These are phyloP conservation scores for Drosophila formosana DNA, from an alignment of 2,888 invertebrate genomes.

Conservation along the genomic window DNA sequence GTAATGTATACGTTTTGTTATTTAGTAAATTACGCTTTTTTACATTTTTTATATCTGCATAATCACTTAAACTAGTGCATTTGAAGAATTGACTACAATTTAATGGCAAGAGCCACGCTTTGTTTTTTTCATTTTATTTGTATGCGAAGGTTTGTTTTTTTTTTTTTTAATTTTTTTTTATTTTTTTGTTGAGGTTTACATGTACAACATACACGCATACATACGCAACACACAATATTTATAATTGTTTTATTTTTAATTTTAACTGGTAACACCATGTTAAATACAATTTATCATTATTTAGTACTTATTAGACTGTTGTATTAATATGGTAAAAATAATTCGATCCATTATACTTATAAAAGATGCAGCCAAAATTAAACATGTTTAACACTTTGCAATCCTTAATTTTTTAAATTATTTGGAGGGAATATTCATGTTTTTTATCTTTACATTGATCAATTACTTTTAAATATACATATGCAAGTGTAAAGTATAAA, in stretches of 20 bases:
- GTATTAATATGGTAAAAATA: slow-evolving; percentile 53
- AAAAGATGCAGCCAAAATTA: slow-evolving; percentile 62
- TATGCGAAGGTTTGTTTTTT: neutral
- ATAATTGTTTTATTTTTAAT: slow-evolving; percentile 65
- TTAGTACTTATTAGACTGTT: slow-evolving; percentile 41
- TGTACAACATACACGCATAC: slow-evolving; percentile 77
- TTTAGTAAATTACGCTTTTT: slow-evolving; percentile 34
- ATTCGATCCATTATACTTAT: slow-evolving; percentile 61
- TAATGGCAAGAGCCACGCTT: slow-evolving; percentile 74
- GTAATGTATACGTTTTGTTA: slow-evolving; percentile 19
- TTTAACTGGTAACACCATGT: slow-evolving; percentile 77
- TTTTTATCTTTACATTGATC: slow-evolving; percentile 67
- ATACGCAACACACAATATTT: slow-evolving; percentile 77
- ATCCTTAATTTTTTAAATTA: slow-evolving; percentile 84
- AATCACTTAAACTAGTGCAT: slow-evolving; percentile 67
- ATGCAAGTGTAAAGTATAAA: slow-evolving; percentile 53
- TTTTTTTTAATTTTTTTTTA: slow-evolving; percentile 19
- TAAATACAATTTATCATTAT: slow-evolving; percentile 64
- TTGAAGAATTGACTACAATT: slow-evolving; percentile 79
- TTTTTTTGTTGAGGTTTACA: slow-evolving; percentile 44
- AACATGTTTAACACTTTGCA: slow-evolving; percentile 56
- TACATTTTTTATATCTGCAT: slow-evolving; percentile 21
- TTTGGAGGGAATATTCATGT: slow-evolving; percentile 84
- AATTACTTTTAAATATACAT: slow-evolving; percentile 46
- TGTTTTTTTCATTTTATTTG: slow-evolving; percentile 17